Evolutionary conservation across 2,113 vertebrate species (phyloP).

Genomic region (Henicopernis longicauda): DNA sequence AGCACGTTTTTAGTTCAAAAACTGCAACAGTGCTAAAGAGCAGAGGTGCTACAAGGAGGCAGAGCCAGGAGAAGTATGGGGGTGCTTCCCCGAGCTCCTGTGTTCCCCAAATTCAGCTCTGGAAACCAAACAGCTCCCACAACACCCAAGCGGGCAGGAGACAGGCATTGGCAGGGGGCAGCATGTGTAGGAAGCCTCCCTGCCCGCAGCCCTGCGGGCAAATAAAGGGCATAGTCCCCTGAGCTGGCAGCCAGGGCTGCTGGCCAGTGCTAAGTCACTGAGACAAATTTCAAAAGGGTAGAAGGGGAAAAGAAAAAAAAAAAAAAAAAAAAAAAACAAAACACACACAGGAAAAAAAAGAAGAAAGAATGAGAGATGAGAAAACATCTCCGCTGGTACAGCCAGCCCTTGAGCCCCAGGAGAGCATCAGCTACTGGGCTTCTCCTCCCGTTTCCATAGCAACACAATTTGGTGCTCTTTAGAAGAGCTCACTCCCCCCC

Average conservation of each 20-base stretch:
- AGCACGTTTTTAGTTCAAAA: neutral
- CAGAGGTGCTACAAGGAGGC: neutral
- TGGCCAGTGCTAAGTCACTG: neutral
- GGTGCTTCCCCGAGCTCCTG: neutral
- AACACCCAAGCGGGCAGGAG: neutral
- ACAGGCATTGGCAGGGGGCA: rapidly evolving
- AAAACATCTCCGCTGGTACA: neutral
- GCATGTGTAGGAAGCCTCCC: rapidly evolving
- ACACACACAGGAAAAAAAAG: too few relatives aligned
- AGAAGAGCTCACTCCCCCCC: neutral
- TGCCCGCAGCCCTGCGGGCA: neutral
- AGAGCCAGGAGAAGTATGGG: neutral
- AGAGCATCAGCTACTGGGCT: slow-evolving; percentile 49
- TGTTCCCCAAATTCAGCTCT: neutral
- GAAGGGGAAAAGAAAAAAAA: neutral
- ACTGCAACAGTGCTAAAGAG: neutral
- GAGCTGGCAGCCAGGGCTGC: neutral
- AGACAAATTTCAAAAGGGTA: neutral
- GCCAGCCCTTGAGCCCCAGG: slow-evolving; percentile 11
- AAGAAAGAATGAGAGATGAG: neutral
- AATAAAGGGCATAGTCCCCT: neutral
- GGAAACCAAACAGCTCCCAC: neutral
- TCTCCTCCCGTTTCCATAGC: slow-evolving; percentile 50
- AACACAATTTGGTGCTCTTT: slow-evolving; percentile 40
- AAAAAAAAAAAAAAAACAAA: too few relatives aligned